Evolutionary conservation across 2,797 vertebrate genomes (phyloP).

Genomic region (Sebastes paucispinis): DNA sequence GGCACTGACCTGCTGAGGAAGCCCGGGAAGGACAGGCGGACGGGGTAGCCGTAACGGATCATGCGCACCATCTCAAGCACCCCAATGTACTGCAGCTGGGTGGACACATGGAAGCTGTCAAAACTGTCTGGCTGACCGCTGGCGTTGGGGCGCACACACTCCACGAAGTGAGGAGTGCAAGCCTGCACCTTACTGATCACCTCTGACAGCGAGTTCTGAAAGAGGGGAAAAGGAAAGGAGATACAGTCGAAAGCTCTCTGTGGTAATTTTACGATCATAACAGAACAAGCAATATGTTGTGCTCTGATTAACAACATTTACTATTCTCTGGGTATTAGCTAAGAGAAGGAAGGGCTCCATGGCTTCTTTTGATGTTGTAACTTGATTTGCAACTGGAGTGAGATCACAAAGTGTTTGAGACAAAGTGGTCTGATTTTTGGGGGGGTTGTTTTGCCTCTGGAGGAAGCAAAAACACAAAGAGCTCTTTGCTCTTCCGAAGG

Average conservation of each 20-base stretch:
- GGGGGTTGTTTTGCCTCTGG: constrained; percentile 44
- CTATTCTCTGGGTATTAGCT: background rate
- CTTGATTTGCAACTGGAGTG: constrained; percentile 16
- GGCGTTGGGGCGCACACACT: constrained; percentile 92
- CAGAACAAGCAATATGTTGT: background rate
- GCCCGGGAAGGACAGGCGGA: constrained; percentile 88
- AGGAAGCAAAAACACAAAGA: constrained; percentile 65
- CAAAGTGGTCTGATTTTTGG: constrained; percentile 54
- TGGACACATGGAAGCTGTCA: constrained; percentile 91
- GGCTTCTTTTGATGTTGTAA: constrained; percentile 25
- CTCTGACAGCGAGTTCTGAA: constrained; percentile 90
- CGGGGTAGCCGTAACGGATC: constrained; percentile 91
- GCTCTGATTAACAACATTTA: background rate
- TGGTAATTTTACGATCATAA: background rate
- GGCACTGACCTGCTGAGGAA: constrained; percentile 90
- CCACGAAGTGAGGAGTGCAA: constrained; percentile 88
- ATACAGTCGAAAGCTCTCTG: background rate
- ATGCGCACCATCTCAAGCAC: constrained; percentile 94
- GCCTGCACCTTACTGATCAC: constrained; percentile 88
- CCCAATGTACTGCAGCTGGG: constrained; percentile 92
- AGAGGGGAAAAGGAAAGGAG: background rate
- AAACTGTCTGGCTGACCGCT: constrained; percentile 85
- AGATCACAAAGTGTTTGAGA: constrained; percentile 52
- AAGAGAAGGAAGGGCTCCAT: background rate
- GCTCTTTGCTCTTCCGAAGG: constrained; percentile 33